These are phyloP conservation scores for Sericinus montela DNA, from an alignment of 2,888 invertebrate species.

Conservation along the genomic window DNA sequence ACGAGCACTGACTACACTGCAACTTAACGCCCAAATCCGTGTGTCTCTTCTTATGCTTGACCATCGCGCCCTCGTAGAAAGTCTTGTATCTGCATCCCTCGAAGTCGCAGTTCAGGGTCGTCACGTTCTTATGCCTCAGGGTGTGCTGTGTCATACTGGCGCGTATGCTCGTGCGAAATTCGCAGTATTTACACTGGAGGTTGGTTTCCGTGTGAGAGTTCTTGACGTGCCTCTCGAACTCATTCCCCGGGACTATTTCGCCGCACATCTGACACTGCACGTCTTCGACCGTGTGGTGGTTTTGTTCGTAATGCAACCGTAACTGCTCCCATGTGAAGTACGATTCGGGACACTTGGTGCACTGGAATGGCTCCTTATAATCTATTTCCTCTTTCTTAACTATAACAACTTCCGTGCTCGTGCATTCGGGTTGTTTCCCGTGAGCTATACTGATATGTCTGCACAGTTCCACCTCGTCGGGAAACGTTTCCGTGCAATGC, in stretches of 20 bases:
- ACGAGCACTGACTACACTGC: conserved; percentile 61
- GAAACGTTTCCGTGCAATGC: conserved; percentile 51
- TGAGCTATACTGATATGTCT: conserved; percentile 54
- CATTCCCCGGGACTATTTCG: conserved; percentile 44
- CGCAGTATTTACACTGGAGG: conserved; percentile 55
- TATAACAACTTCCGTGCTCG: conserved; percentile 15
- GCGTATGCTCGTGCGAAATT: conserved; percentile 51
- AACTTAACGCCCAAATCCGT: conserved; percentile 55
- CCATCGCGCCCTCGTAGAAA: conserved; percentile 60
- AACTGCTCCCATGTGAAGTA: conserved; percentile 51
- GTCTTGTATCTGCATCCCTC: conserved; percentile 58
- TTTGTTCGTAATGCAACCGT: conserved; percentile 53
- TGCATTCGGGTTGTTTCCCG: conserved; percentile 19
- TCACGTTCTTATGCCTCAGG: conserved; percentile 60
- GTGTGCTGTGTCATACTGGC: conserved; percentile 64
- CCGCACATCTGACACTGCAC: conserved; percentile 67
- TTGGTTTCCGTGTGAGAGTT: conserved; percentile 37
- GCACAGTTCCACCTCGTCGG: conserved; percentile 60
- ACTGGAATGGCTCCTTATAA: conserved; percentile 48
- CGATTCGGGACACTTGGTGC: conserved; percentile 56
- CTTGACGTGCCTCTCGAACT: conserved; percentile 60
- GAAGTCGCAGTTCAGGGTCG: conserved; percentile 53
- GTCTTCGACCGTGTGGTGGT: conserved; percentile 44
- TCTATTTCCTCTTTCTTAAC: conserved; percentile 53
- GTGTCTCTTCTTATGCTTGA: conserved; percentile 59